Evolutionary conservation across 2,113 vertebrate species (phyloP).

Genomic region (Dipodomys stephensi): DNA sequence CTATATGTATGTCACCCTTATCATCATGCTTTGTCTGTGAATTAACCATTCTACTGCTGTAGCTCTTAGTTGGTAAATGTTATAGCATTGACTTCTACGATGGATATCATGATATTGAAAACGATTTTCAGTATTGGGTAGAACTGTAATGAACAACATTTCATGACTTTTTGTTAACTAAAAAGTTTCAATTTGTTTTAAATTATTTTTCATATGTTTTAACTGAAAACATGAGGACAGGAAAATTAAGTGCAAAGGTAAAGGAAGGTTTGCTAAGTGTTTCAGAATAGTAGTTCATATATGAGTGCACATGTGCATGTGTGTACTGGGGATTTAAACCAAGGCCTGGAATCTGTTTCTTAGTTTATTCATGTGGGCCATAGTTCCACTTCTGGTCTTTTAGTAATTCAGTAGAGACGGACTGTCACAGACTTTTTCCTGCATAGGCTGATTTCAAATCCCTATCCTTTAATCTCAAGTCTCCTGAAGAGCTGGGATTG

Average conservation of each 20-base stretch:
- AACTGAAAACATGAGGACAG: not conserved
- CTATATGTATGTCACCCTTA: too few relatives aligned
- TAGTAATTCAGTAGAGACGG: too few relatives aligned
- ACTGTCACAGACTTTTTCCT: too few relatives aligned
- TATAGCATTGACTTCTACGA: not conserved
- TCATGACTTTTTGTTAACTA: not conserved
- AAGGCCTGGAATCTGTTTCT: too few relatives aligned
- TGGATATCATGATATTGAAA: not conserved
- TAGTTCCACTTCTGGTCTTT: too few relatives aligned
- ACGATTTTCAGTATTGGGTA: not conserved
- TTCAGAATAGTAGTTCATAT: not conserved
- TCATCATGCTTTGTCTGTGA: too few relatives aligned
- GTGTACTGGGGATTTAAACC: too few relatives aligned
- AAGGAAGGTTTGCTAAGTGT: not conserved
- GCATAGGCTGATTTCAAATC: too few relatives aligned
- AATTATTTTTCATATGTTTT: not conserved
- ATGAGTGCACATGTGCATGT: not conserved
- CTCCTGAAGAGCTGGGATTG: too few relatives aligned
- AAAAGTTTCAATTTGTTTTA: not conserved
- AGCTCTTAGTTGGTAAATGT: not conserved
- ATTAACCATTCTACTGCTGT: not conserved
- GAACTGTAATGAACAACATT: not conserved
- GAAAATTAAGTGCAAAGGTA: not conserved
- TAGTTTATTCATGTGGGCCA: too few relatives aligned
- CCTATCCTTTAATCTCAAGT: too few relatives aligned